Percentiles rank a stretch among this genome's conserved stretches.
These are phyloP conservation scores for Muscina levida DNA, from an alignment of 2,888 invertebrate genomes.

Conservation along the genomic window DNA sequence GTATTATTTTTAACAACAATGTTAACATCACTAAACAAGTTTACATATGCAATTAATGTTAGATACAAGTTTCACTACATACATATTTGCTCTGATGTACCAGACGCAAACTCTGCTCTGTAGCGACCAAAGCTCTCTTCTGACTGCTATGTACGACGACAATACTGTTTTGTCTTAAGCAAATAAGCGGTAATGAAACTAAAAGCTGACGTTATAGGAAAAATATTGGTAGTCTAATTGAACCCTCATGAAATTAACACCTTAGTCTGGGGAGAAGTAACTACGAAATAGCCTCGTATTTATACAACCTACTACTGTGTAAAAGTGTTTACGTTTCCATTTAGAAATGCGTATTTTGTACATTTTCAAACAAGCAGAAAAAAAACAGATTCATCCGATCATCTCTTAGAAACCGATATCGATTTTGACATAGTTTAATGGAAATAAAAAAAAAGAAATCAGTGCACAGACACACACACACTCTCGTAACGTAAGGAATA, in stretches of 20 bases:
- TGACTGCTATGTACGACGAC: background rate
- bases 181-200: constrained; percentile 1
- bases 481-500: background rate
- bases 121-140: background rate
- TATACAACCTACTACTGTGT: background rate
- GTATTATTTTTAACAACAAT: no score
- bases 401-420: constrained; percentile 54
- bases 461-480: constrained; percentile 33
- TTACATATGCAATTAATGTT: no score
- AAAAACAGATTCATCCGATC: constrained; percentile 17
- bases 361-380: constrained; percentile 40
- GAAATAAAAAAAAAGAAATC: constrained; percentile 5
- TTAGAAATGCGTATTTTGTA: constrained; percentile 66
- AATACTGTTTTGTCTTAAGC: no score
- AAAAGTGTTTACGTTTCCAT: constrained; percentile 72
- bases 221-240: constrained; percentile 72
- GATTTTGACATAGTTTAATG: constrained; percentile 73
- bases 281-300: constrained; percentile 13
- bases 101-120: no score
- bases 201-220: constrained; percentile 41
- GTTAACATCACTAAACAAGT: no score
- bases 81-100: no score
- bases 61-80: no score
- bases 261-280: constrained; percentile 61
- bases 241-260: constrained; percentile 78